These are phyloP conservation scores for Deilephila elpenor DNA, from an alignment of 2,888 invertebrate genomes.

Conservation along the genomic window DNA sequence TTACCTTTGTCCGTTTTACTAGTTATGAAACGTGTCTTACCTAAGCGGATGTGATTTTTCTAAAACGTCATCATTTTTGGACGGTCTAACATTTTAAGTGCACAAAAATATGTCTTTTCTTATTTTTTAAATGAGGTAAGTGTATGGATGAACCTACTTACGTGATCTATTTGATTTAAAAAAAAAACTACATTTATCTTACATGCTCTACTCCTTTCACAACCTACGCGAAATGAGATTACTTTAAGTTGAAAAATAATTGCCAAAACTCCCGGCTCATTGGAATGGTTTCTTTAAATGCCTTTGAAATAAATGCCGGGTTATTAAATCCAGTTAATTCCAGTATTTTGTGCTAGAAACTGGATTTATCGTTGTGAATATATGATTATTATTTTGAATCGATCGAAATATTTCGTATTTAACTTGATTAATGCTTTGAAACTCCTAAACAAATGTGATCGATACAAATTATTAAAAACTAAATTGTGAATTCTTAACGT, in stretches of 20 bases:
- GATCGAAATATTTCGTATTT: neutral
- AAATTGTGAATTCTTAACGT: constrained; percentile 2
- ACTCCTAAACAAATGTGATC: neutral
- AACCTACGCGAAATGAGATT: constrained; percentile 77
- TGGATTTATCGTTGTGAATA: neutral
- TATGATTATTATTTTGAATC: neutral
- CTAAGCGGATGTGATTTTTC: constrained; percentile 7
- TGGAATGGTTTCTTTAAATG: constrained; percentile 59
- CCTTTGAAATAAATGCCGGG: constrained; percentile 2
- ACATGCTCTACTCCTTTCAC: constrained; percentile 65
- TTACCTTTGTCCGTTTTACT: neutral
- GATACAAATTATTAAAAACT: neutral
- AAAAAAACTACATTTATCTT: constrained; percentile 47
- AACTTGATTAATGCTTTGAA: neutral
- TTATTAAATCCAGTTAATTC: neutral
- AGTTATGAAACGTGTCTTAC: neutral
- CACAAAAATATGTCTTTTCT: constrained; percentile 66
- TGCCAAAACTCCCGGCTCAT: constrained; percentile 69
- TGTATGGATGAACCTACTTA: constrained; percentile 54
- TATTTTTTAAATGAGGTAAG: constrained; percentile 61
- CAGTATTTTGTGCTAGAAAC: neutral
- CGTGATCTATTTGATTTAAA: constrained; percentile 26
- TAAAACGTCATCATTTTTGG: constrained; percentile 39
- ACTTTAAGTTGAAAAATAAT: constrained; percentile 54
- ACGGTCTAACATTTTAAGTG: constrained; percentile 54